phyloP scores from a whole-genome alignment of 2,797 vertebrate genomes.

The Arctocebus calabarensis region DNA sequence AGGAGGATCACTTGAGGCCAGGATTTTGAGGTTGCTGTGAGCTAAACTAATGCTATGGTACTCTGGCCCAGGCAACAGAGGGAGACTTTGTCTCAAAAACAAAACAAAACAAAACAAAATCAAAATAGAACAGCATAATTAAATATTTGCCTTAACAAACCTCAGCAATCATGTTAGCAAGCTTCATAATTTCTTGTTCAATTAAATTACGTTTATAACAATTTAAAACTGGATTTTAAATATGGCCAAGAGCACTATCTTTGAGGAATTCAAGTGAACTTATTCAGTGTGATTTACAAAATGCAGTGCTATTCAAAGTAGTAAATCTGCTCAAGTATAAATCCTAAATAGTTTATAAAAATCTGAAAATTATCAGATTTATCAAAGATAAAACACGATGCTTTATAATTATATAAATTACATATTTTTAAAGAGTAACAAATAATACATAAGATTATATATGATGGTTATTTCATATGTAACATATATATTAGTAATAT shows the following conservation, averaged over 20 bases:
- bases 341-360: constrained; percentile 24
- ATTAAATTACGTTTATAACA: constrained; percentile 48
- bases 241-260: neutral
- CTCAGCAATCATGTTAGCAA: neutral
- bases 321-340: neutral
- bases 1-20: too few relatives aligned
- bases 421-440: neutral
- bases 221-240: constrained; percentile 56
- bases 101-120: too few relatives aligned
- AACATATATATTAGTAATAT: neutral
- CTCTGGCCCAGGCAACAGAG: too few relatives aligned
- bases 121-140: neutral
- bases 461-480: neutral
- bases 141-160: constrained; percentile 21
- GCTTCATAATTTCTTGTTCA: neutral
- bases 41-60: too few relatives aligned
- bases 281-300: constrained; percentile 25
- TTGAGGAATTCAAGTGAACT: constrained; percentile 1
- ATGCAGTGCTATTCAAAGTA: neutral
- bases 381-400: neutral
- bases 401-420: neutral
- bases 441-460: neutral
- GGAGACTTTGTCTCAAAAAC: too few relatives aligned
- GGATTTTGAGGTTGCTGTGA: too few relatives aligned
- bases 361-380: neutral